Conservation (phyloP, 2,113 vertebrate genomes). For the Junco hyemalis region DNA sequence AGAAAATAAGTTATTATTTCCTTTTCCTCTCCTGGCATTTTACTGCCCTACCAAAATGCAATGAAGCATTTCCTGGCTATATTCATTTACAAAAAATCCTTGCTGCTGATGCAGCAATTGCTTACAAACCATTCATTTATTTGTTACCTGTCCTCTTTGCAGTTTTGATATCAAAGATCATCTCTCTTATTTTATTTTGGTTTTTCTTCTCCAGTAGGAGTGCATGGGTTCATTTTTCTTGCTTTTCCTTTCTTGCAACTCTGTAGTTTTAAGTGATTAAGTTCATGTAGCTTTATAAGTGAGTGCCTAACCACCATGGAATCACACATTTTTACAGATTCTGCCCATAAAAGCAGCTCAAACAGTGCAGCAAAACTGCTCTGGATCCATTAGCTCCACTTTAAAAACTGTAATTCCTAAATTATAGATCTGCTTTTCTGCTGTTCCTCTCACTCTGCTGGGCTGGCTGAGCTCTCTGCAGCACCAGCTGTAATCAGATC, state of each 20-base stretch:
- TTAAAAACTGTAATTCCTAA: conserved; percentile 18
- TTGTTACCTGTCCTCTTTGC: neutral
- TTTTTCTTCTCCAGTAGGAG: neutral
- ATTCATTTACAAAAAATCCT: neutral
- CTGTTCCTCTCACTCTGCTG: neutral
- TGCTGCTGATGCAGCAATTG: neutral
- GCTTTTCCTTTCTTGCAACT: neutral
- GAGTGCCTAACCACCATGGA: neutral
- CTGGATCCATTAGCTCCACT: conserved; percentile 30
- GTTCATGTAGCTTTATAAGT: neutral
- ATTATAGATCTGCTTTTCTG: conserved; percentile 10
- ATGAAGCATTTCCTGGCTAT: neutral
- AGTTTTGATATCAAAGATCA: neutral
- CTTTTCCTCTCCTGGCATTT: neutral
- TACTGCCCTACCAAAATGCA: neutral
- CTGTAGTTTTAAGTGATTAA: conserved; percentile 8
- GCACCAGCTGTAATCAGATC: neutral
- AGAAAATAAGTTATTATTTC: neutral
- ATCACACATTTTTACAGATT: conserved; percentile 10
- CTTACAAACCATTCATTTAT: neutral
- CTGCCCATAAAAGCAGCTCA: conserved; percentile 17
- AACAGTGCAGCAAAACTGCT: conserved; percentile 21
- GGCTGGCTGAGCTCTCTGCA: neutral
- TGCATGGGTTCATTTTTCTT: neutral
- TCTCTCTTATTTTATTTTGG: accelerated